Percentiles rank a stretch among this genome's conserved stretches.
phyloP scores from a whole-genome alignment of 2,888 invertebrate species.

The Eristalinus sepulchralis region DNA sequence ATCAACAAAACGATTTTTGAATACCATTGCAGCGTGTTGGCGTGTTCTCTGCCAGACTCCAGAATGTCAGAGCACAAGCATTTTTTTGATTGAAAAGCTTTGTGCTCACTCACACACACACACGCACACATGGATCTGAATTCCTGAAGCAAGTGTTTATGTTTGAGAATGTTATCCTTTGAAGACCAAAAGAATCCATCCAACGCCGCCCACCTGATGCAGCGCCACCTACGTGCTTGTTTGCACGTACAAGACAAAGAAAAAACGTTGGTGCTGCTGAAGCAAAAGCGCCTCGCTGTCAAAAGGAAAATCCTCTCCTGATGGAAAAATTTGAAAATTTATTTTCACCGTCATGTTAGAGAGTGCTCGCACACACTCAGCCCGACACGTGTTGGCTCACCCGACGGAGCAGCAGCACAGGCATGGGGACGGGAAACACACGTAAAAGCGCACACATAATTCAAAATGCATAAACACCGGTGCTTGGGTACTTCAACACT shows the following conservation, averaged over 20 bases:
- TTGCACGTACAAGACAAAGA: not conserved
- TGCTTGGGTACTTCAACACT: not conserved
- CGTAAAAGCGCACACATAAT: conserved; percentile 1
- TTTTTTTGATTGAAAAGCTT: not conserved
- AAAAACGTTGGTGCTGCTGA: not conserved
- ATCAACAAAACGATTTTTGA: not conserved
- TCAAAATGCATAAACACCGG: conserved; percentile 8
- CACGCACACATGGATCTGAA: no score
- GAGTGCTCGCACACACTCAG: not conserved
- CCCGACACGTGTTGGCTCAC: not conserved
- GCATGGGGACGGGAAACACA: not conserved
- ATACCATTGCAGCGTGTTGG: not conserved
- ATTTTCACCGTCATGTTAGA: not conserved
- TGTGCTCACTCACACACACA: not conserved
- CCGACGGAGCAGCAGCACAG: not conserved
- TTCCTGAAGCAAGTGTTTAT: no score
- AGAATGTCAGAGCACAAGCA: not conserved
- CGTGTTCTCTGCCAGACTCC: not conserved
- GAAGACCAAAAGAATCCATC: not conserved
- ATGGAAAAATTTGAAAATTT: not conserved
- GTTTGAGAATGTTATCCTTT: not conserved
- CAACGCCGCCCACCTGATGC: not conserved
- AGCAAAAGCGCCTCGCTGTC: not conserved
- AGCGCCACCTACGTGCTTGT: not conserved
- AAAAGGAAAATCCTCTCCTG: not conserved